Percentiles rank a stretch among this genome's conserved stretches.
phyloP scores from a whole-genome alignment of 1,140 invertebrate genomes.

The Neotoxoptera formosana region DNA sequence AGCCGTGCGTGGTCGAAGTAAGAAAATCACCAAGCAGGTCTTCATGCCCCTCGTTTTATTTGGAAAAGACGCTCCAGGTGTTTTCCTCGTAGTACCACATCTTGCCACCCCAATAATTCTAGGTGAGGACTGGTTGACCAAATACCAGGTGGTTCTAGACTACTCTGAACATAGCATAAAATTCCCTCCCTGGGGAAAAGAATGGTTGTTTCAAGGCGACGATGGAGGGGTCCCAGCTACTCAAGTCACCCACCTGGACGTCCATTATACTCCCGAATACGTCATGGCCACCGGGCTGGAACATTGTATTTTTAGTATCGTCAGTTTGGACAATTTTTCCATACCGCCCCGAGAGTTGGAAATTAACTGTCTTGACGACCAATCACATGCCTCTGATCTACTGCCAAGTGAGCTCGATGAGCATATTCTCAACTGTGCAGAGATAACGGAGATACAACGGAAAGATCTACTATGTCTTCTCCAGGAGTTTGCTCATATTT shows the following conservation, averaged over 20 bases:
- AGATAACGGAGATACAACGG: no score
- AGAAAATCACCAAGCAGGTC: not conserved
- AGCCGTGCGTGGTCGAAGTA: not conserved
- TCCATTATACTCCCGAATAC: no score
- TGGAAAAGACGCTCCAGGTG: not conserved
- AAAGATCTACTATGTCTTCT: no score
- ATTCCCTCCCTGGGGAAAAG: not conserved
- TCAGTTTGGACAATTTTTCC: no score
- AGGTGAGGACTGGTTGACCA: no score
- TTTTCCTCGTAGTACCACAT: not conserved
- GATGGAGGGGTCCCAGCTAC: not conserved
- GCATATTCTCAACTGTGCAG: no score
- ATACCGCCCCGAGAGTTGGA: no score
- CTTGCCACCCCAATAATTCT: not conserved
- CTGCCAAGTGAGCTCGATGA: no score
- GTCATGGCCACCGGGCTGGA: not conserved
- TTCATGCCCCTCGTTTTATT: not conserved
- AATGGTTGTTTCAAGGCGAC: not conserved
- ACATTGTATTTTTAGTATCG: not conserved
- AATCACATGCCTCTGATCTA: no score
- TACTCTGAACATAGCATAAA: not conserved
- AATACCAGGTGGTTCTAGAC: not conserved
- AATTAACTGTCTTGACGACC: no score
- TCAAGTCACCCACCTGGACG: not conserved
- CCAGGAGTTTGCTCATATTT: no score